phyloP scores from a whole-genome alignment of 1,140 invertebrate genomes.

The Coenobita brevimanus region DNA sequence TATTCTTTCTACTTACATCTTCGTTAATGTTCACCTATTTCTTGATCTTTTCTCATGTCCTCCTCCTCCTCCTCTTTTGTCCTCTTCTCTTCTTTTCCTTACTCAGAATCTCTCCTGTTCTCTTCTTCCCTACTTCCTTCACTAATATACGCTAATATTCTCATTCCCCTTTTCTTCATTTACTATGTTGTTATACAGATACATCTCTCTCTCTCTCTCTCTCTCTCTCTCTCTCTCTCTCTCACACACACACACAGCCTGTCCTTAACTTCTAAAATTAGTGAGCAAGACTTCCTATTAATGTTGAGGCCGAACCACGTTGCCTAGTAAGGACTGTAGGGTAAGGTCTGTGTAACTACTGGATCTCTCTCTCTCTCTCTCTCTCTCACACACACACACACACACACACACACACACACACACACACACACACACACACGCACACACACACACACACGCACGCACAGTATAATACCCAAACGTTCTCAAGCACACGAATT shows the following conservation, averaged over 20 bases:
- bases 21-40: not conserved
- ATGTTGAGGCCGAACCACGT: too few relatives aligned
- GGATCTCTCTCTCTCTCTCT: too few relatives aligned
- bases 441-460: too few relatives aligned
- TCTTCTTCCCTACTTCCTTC: not conserved
- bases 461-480: too few relatives aligned
- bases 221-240: not conserved
- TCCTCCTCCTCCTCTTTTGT: not conserved
- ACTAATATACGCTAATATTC: not conserved
- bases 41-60: not conserved
- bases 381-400: not conserved
- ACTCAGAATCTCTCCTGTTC: not conserved
- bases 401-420: not conserved
- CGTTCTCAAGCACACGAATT: too few relatives aligned
- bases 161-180: not conserved
- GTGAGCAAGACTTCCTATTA: too few relatives aligned
- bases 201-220: too few relatives aligned
- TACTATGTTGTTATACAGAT: not conserved
- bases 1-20: not conserved
- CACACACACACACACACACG: too few relatives aligned
- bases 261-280: too few relatives aligned
- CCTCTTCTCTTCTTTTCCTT: not conserved
- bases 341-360: too few relatives aligned
- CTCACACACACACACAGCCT: not conserved
- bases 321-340: too few relatives aligned